These are phyloP conservation scores for Cryptomyrus ogoouensis DNA, from an alignment of 2,113 vertebrate species.

Conservation along the genomic window DNA sequence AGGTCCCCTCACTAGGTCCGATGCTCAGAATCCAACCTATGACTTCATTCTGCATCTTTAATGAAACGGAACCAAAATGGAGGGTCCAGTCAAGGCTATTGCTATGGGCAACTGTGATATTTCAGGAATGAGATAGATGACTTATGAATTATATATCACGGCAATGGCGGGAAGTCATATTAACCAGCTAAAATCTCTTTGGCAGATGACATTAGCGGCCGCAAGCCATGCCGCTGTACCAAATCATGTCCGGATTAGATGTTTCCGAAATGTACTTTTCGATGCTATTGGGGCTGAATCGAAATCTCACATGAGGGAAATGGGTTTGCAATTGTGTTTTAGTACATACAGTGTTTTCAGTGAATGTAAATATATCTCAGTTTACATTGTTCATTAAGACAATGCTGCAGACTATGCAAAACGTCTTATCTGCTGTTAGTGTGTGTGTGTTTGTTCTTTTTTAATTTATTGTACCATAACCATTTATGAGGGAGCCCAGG, in stretches of 20 bases:
- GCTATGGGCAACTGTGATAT: slow-evolving; percentile 33
- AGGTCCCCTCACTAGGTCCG: not conserved
- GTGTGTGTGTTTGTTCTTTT: not conserved
- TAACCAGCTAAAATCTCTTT: slow-evolving; percentile 14
- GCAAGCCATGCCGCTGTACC: not conserved
- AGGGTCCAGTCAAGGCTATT: slow-evolving; percentile 7
- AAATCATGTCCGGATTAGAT: not conserved
- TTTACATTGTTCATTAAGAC: not conserved
- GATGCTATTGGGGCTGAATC: not conserved
- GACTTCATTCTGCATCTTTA: not conserved
- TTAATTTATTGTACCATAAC: not conserved
- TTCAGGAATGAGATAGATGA: slow-evolving; percentile 38
- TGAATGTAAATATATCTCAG: not conserved
- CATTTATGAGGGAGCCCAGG: not conserved
- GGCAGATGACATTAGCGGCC: not conserved
- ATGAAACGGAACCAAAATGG: not conserved
- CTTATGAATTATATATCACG: slow-evolving; percentile 41
- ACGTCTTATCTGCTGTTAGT: not conserved
- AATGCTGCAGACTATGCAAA: not conserved
- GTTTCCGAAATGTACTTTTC: not conserved
- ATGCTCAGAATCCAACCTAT: not conserved
- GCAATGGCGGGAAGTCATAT: slow-evolving; percentile 19
- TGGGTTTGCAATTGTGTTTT: not conserved
- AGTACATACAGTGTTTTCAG: not conserved
- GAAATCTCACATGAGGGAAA: not conserved